Evolutionary conservation across 2,888 invertebrate species (phyloP), one percentile per base, ranked within the genome.

Genomic region (Girardia tigrina): DNA sequence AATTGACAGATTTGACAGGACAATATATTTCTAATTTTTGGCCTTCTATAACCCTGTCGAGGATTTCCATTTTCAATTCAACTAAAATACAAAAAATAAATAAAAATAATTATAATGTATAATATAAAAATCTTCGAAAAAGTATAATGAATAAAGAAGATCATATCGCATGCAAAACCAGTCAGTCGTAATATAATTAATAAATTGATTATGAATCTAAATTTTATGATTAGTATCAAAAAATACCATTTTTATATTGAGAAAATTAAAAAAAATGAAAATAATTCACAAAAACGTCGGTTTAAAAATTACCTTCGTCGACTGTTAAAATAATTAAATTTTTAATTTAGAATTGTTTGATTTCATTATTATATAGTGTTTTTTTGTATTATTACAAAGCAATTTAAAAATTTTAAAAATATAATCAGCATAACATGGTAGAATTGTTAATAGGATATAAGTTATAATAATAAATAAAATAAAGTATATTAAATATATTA

Each of bases 131-230:
- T 36, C 8, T 12, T 36, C 8, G 16, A n/a, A n/a, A n/a, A n/a
- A n/a, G n/a, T n/a, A n/a, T n/a, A n/a, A n/a, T n/a, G n/a, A n/a
- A n/a, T n/a, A n/a, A n/a, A n/a, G n/a, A n/a, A 56, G 56, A 56
- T 56, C 56, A 56, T 56, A 56, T 56, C 56, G 56, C 56, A 56
- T 56, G 56, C 56, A 56, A 36, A 56, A 56, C 56, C 56, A n/a
- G 23, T n/a, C 56, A 56, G 4, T 56, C 23, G 56, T 56, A 20
- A 56, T 16, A 56, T 56, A 56, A 56, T 56, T 56, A 56, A 56
- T 56, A 56, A 23, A 56, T 23, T 20, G n/a, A n/a, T n/a, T 23
- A 56, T n/a, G 36, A 36, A 36, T 36, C 36, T 8, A 36, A 36
- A 36, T 36, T 36, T 36, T 16, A 36, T 16, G 56, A 56, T 56